phyloP scores from a whole-genome alignment of 2,888 invertebrate species.

The Crepidodera aurea region DNA sequence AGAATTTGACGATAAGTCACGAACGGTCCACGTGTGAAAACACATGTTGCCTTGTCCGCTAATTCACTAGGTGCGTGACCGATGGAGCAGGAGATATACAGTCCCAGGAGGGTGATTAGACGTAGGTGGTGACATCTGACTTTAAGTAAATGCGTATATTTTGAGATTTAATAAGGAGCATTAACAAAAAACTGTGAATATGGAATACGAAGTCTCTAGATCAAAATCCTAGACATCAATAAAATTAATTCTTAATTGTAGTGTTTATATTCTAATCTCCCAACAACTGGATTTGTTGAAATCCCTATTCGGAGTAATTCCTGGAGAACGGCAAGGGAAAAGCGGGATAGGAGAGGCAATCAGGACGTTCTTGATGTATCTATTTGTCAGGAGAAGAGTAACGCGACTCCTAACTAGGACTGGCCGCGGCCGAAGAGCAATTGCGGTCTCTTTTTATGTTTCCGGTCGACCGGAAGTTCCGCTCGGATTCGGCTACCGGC shows the following conservation, averaged over 20 bases:
- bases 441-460: slow-evolving; percentile 63
- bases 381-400: slow-evolving; percentile 52
- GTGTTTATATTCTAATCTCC: no score
- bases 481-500: slow-evolving; percentile 61
- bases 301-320: no score
- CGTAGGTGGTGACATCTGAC: slow-evolving; percentile 49
- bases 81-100: slow-evolving; percentile 38
- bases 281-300: no score
- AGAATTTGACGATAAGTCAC: slow-evolving; percentile 48
- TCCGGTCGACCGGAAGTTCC: slow-evolving; percentile 63
- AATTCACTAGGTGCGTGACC: slow-evolving; percentile 60
- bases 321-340: neutral
- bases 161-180: neutral
- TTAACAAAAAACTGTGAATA: no score
- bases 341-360: neutral
- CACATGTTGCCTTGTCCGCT: slow-evolving; percentile 51
- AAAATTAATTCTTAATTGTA: no score
- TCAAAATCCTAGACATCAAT: no score
- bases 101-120: slow-evolving; percentile 6
- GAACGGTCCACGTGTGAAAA: slow-evolving; percentile 60
- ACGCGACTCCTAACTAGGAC: slow-evolving; percentile 41
- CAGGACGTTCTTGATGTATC: slow-evolving; percentile 44
- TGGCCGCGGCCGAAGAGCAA: slow-evolving; percentile 57
- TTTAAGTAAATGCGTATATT: slow-evolving; percentile 15
- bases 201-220: no score